These are phyloP conservation scores for Columbina picui DNA, from an alignment of 2,113 vertebrate genomes.

Conservation along the genomic window DNA sequence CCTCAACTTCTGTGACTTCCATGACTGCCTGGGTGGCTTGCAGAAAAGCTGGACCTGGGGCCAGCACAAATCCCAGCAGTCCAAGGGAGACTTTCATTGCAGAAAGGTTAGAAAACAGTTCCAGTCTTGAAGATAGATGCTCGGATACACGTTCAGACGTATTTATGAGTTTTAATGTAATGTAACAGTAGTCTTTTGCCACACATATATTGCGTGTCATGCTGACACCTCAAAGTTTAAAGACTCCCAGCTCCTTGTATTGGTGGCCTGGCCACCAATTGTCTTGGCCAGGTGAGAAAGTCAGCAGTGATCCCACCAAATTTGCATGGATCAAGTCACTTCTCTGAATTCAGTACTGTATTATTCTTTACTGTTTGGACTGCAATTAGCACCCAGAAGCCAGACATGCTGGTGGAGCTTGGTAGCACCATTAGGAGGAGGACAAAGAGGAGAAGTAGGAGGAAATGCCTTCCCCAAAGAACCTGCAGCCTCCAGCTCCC, in stretches of 20 bases:
- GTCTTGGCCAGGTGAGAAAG: background rate
- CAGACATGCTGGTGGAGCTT: background rate
- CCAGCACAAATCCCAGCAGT: background rate
- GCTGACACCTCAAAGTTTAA: background rate
- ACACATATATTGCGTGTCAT: background rate
- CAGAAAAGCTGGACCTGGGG: background rate
- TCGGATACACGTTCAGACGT: background rate
- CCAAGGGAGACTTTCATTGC: background rate
- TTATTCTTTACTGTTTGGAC: background rate
- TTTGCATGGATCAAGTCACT: background rate
- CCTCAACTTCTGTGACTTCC: background rate
- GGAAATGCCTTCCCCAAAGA: background rate
- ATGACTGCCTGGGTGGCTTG: background rate
- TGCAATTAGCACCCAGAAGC: background rate
- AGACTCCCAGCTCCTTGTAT: background rate
- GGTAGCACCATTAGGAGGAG: background rate
- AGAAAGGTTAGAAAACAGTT: background rate
- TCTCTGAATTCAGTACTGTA: background rate
- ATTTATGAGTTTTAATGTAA: background rate
- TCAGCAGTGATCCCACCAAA: background rate
- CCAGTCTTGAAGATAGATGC: background rate
- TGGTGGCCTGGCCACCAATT: background rate
- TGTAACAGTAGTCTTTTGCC: background rate
- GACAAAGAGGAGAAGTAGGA: background rate
- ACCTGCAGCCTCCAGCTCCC: background rate